Conservation (phyloP, 2,113 vertebrate genomes). For the Sebastes fasciatus region DNA sequence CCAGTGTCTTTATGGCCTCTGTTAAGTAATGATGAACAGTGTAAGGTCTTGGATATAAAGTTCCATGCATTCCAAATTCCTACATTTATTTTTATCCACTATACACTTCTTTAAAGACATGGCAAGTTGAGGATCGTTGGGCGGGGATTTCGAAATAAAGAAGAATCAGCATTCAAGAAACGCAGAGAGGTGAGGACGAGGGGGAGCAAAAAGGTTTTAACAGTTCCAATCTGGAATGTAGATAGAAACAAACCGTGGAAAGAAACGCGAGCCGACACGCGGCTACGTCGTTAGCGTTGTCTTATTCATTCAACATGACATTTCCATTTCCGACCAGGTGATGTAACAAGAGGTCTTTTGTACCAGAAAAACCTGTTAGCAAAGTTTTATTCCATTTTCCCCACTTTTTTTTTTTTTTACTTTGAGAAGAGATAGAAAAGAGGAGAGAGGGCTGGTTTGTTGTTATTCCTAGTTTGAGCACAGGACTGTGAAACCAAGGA, state of each 20-base stretch:
- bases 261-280: slow-evolving; percentile 31
- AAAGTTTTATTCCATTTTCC: slow-evolving; percentile 23
- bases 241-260: slow-evolving; percentile 78
- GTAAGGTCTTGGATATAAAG: slow-evolving; percentile 94
- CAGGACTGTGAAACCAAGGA: slow-evolving; percentile 70
- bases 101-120: slow-evolving; percentile 79
- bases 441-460: slow-evolving; percentile 63
- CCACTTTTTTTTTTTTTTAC: slow-evolving; percentile 45
- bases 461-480: slow-evolving; percentile 58
- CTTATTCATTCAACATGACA: slow-evolving; percentile 53
- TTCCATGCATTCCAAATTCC: slow-evolving; percentile 82
- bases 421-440: slow-evolving; percentile 69
- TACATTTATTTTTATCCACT: slow-evolving; percentile 60
- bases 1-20: slow-evolving; percentile 91
- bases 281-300: slow-evolving; percentile 30
- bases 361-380: slow-evolving; percentile 84
- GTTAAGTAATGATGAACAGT: slow-evolving; percentile 92
- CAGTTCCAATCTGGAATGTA: slow-evolving; percentile 88
- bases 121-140: slow-evolving; percentile 64
- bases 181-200: slow-evolving; percentile 64
- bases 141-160: slow-evolving; percentile 39
- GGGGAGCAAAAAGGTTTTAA: slow-evolving; percentile 43
- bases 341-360: slow-evolving; percentile 61
- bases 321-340: slow-evolving; percentile 26
- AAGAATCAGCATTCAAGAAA: slow-evolving; percentile 76